A percentile compares a stretch with the other conserved stretches of the same genome.
These are phyloP conservation scores for Cryptocephalus moraei DNA, from an alignment of 2,888 invertebrate species.

Conservation along the genomic window DNA sequence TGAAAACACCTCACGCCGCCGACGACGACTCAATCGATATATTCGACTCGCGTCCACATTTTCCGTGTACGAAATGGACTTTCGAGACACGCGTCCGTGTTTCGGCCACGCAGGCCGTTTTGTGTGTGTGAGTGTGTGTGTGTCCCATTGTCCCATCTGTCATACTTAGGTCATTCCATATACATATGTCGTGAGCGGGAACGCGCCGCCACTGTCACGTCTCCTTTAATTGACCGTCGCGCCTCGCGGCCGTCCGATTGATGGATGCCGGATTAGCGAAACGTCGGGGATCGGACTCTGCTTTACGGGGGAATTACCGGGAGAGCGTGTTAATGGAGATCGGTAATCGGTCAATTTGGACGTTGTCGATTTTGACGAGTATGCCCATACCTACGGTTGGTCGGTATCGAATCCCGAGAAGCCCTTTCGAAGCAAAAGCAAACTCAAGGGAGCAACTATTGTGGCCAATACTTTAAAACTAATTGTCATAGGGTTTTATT, in stretches of 20 bases:
- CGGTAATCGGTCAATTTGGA: too few species aligned
- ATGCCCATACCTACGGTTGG: background rate
- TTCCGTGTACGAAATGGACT: slow-evolving; percentile 8
- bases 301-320: slow-evolving; percentile 4
- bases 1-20: background rate
- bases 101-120: slow-evolving; percentile 27
- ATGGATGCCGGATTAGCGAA: slow-evolving; percentile 26
- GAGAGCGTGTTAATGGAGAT: background rate
- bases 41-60: slow-evolving; percentile 2
- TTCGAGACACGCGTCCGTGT: slow-evolving; percentile 21
- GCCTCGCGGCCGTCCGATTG: slow-evolving; percentile 19
- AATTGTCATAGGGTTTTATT: too few species aligned
- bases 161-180: slow-evolving; percentile 29
- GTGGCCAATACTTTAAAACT: too few species aligned
- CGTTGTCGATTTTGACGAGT: background rate
- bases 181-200: slow-evolving; percentile 27
- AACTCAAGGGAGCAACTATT: too few species aligned
- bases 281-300: slow-evolving; percentile 1
- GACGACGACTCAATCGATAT: background rate
- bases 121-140: slow-evolving; percentile 19
- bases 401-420: too few species aligned
- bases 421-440: too few species aligned
- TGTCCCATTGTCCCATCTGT: slow-evolving; percentile 34
- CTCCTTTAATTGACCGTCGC: slow-evolving; percentile 30
- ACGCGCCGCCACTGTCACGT: slow-evolving; percentile 24